Percentiles rank a stretch among this genome's conserved stretches.
Evolutionary conservation across 2,113 vertebrate species (phyloP).

Genomic region (Lagopus muta): DNA sequence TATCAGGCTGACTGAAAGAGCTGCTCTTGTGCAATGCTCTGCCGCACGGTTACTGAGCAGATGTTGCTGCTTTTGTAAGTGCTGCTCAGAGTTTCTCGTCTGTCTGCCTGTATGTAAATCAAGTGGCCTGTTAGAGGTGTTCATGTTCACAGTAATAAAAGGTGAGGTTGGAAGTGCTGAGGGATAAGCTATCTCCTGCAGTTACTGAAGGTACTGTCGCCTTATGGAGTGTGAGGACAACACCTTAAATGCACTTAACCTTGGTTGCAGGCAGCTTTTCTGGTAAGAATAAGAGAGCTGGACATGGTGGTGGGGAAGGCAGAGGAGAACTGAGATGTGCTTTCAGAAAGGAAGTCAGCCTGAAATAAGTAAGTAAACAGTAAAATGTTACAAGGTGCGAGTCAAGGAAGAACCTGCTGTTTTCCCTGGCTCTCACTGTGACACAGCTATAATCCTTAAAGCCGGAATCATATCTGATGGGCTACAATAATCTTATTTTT

Average conservation of each 20-base stretch:
- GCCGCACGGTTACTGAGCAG: not conserved
- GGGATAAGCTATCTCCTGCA: not conserved
- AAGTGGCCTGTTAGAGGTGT: not conserved
- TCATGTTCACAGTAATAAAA: not conserved
- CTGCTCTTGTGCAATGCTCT: slow-evolving; percentile 46
- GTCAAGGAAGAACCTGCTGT: not conserved
- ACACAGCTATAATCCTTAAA: not conserved
- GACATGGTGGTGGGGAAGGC: not conserved
- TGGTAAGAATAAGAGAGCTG: not conserved
- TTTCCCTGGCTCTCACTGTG: not conserved
- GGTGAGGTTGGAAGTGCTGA: not conserved
- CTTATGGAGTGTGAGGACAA: not conserved
- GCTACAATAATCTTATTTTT: slow-evolving; percentile 29
- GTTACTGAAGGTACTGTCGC: not conserved
- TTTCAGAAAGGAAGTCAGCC: not conserved
- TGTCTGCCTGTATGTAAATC: not conserved
- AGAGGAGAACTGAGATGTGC: not conserved
- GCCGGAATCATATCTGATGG: slow-evolving; percentile 30
- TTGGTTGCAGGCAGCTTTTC: not conserved
- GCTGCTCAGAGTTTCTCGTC: not conserved
- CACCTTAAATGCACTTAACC: not conserved
- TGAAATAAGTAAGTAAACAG: not conserved
- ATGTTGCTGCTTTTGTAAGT: slow-evolving; percentile 21
- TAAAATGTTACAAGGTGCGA: not conserved
- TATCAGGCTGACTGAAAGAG: not conserved